Conservation (phyloP, 2,797 vertebrate species). For the Phataginus tricuspis region DNA sequence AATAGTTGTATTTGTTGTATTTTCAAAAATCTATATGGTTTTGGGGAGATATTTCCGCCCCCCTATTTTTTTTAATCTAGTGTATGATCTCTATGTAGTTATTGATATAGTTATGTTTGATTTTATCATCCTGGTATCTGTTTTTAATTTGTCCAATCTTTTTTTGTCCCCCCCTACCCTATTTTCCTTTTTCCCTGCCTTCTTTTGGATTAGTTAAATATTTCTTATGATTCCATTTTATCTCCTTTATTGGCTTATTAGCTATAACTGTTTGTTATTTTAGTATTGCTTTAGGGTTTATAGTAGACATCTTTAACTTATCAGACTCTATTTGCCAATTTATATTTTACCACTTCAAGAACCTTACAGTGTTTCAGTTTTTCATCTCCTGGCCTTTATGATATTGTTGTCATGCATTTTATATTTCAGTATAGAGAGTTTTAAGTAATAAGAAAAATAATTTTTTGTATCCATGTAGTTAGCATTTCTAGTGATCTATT, state of each 20-base stretch:
- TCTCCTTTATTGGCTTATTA: neutral
- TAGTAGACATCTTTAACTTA: neutral
- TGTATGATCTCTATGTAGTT: neutral
- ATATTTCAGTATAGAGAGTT: neutral
- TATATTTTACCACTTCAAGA: neutral
- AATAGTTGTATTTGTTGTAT: no score
- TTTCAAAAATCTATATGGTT: no score
- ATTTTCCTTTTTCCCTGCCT: neutral
- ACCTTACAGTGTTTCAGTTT: neutral
- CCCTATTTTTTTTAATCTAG: neutral
- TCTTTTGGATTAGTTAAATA: neutral
- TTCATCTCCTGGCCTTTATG: neutral
- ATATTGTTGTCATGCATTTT: neutral
- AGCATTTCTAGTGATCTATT: neutral
- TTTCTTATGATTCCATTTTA: neutral
- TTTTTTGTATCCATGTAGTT: neutral
- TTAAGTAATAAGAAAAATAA: constrained; percentile 6
- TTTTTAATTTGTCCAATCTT: neutral
- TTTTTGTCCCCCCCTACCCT: neutral
- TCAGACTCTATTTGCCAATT: neutral
- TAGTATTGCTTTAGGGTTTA: neutral
- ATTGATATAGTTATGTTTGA: constrained; percentile 13
- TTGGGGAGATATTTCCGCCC: no score
- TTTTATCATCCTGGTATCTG: neutral
- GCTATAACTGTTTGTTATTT: neutral